Evolutionary conservation across 2,888 invertebrate genomes (phyloP).

Genomic region (Meliscaeva auricollis): DNA sequence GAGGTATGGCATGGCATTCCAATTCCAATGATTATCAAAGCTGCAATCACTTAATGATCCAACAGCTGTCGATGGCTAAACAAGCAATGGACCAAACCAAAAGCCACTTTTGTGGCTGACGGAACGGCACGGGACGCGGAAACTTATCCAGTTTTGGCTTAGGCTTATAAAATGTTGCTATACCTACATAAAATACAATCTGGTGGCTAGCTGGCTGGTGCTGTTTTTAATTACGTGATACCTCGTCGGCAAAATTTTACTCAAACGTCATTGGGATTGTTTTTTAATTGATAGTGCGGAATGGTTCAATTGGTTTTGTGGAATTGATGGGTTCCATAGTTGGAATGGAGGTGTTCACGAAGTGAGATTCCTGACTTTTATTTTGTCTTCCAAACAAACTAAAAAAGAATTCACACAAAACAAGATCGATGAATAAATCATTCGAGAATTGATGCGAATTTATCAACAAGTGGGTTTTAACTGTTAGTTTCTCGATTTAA

Average conservation of each 20-base stretch:
- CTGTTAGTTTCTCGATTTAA: background rate
- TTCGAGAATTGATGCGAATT: background rate
- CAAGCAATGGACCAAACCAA: slow-evolving; percentile 19
- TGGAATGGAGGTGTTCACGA: slow-evolving; percentile 55
- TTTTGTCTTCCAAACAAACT: background rate
- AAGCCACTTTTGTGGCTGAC: background rate
- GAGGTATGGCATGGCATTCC: slow-evolving; percentile 69
- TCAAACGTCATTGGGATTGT: slow-evolving; percentile 56
- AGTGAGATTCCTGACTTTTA: slow-evolving; percentile 46
- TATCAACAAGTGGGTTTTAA: background rate
- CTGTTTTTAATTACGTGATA: slow-evolving; percentile 68
- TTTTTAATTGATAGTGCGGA: slow-evolving; percentile 66
- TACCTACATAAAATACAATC: too few relatives aligned
- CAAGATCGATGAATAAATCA: slow-evolving; percentile 35
- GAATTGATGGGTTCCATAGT: slow-evolving; percentile 60
- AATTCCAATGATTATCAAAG: slow-evolving; percentile 57
- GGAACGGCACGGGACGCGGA: background rate
- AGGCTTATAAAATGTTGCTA: slow-evolving; percentile 2
- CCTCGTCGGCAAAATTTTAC: slow-evolving; percentile 38
- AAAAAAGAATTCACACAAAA: background rate
- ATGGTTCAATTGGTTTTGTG: slow-evolving; percentile 50
- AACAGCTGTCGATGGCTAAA: slow-evolving; percentile 39
- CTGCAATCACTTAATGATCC: slow-evolving; percentile 68
- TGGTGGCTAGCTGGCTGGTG: slow-evolving; percentile 41
- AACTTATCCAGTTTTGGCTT: slow-evolving; percentile 54